phyloP scores from a whole-genome alignment of 2,888 invertebrate species.

The Polyploca ridens region DNA sequence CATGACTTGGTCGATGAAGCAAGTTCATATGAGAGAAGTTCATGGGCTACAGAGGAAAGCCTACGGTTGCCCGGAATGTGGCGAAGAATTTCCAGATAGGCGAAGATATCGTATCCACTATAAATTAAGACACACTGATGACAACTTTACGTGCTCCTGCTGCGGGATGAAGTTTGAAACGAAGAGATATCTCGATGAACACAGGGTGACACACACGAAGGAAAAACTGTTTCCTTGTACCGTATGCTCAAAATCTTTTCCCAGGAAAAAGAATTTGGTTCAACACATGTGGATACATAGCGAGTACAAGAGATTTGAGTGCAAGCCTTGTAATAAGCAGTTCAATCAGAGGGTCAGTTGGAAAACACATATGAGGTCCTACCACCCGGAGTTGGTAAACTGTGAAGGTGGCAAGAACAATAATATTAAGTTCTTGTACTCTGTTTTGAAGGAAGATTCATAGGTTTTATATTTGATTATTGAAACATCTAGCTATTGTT shows the following conservation, averaged over 20 bases:
- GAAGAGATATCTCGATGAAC: conserved; percentile 66
- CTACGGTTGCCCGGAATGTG: conserved; percentile 66
- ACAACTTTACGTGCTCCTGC: conserved; percentile 65
- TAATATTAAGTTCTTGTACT: conserved; percentile 53
- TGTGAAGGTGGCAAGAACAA: conserved; percentile 57
- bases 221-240: conserved; percentile 79
- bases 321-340: conserved; percentile 68
- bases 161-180: conserved; percentile 71
- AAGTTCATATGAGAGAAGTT: conserved; percentile 56
- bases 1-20: conserved; percentile 62
- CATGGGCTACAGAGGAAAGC: conserved; percentile 60
- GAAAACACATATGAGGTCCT: conserved; percentile 72
- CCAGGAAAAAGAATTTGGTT: conserved; percentile 68
- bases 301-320: conserved; percentile 70
- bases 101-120: conserved; percentile 65
- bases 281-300: conserved; percentile 79
- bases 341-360: conserved; percentile 77
- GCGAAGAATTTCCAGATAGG: conserved; percentile 55
- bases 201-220: conserved; percentile 81
- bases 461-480: conserved; percentile 15
- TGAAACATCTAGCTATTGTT: background rate
- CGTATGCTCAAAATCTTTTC: conserved; percentile 74
- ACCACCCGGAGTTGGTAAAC: conserved; percentile 65
- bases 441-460: conserved; percentile 41
- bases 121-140: conserved; percentile 66